Evolutionary conservation across 2,113 vertebrate genomes (phyloP).

Genomic region (Amblyornis subalaris): DNA sequence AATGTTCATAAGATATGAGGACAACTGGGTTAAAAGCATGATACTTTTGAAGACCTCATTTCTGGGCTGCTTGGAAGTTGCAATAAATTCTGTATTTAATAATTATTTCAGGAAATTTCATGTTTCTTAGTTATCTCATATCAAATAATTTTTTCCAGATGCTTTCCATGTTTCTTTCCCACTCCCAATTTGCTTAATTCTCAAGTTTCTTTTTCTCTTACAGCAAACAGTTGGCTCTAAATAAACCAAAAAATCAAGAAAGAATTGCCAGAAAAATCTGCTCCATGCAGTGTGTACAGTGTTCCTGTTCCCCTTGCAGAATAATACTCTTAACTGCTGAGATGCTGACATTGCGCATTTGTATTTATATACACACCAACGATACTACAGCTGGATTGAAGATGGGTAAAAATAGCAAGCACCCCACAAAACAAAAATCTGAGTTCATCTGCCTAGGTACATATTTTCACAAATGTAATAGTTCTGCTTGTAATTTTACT

Average conservation of each 20-base stretch:
- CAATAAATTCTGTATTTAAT: background rate
- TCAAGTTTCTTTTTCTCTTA: constrained; percentile 37
- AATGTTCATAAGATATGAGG: background rate
- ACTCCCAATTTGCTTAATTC: constrained; percentile 13
- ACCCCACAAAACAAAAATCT: background rate
- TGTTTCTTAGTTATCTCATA: constrained; percentile 52
- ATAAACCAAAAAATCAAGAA: background rate
- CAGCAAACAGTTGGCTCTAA: constrained; percentile 31
- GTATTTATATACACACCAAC: background rate
- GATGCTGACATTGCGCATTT: background rate
- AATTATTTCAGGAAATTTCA: constrained; percentile 51
- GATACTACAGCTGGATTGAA: background rate
- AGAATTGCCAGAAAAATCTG: constrained; percentile 12
- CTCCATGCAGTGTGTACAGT: background rate
- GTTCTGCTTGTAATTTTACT: background rate
- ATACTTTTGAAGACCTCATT: background rate
- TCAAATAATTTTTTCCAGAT: constrained; percentile 63
- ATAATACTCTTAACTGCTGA: constrained; percentile 3
- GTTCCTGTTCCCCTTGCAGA: background rate
- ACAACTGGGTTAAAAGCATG: background rate
- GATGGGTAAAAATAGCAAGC: background rate
- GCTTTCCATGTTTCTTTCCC: constrained; percentile 23
- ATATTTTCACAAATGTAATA: background rate
- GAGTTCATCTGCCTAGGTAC: background rate
- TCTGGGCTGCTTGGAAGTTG: constrained; percentile 9